Base-by-base conservation (phyloP, 2,888 invertebrate species). In the Hofmannophila pseudospretella region DNA sequence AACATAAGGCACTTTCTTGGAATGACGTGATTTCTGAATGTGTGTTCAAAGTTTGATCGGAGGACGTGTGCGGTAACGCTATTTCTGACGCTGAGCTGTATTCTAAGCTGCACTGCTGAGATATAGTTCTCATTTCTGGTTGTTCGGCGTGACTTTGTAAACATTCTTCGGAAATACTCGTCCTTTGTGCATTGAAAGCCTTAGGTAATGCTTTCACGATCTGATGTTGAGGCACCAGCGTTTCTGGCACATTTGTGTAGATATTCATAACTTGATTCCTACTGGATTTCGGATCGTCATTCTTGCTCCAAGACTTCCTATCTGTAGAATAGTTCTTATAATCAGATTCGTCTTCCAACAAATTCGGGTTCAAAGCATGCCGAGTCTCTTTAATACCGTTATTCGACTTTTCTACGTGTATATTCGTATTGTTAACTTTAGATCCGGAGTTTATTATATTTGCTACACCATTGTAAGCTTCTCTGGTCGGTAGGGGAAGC, bases 371-470 rank as follows among this genome's bases (percentile, higher is more conserved):
- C 7, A 87, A 68, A 1, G 60, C 64, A 32, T 89, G 88, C 36
- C 90, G 88, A 0, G 85, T 74, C 46, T 90, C 91, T 49, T 89
- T 89, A 0, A 90, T 82, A 0, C 88, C 88, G 45, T 82, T 89
- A 45, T 82, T 81, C 0, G 74, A 67, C 42, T 88, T 73, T 53
- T 93, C 92, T 0, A 92, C 91, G 55, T 94, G 93, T 45, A 94
- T 89, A 64, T 94, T 94, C 0, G 93, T 94, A 46, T 94, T 94
- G 59, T 94, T 94, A 0, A 94, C 91, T 78, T 94, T 94, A 1
- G 92, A 91, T 25, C 93, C 92, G 0, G 91, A 88, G 40, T 91
- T 91, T 41, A 93, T 89, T 10, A 93, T 90, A 48, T 88, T 89
- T 0, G 89, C 86, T 31, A 89, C 75, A 34, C 88, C 88, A 41